Evolutionary conservation across 2,888 invertebrate genomes (phyloP).

Genomic region (Tinea semifulvella): DNA sequence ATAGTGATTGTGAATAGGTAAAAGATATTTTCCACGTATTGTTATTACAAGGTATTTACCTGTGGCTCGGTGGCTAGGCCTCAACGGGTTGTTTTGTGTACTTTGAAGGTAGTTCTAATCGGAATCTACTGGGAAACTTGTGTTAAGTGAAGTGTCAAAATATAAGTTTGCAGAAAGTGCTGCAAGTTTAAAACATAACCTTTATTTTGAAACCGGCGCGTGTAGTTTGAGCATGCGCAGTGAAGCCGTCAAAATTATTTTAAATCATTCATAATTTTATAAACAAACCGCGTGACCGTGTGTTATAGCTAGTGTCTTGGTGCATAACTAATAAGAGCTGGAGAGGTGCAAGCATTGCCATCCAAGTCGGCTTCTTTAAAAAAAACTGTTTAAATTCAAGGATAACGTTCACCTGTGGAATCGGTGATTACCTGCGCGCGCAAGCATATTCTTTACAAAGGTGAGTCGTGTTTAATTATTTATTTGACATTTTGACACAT

Average conservation of each 20-base stretch:
- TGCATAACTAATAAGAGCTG: constrained; percentile 39
- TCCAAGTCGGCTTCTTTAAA: constrained; percentile 17
- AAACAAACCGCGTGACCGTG: constrained; percentile 53
- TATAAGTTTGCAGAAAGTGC: constrained; percentile 29
- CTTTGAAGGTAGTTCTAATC: constrained; percentile 29
- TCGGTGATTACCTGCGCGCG: constrained; percentile 61
- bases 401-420: constrained; percentile 61
- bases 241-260: constrained; percentile 48
- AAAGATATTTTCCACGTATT: not conserved
- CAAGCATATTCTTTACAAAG: constrained; percentile 53
- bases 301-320: constrained; percentile 35
- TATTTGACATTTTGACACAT: constrained; percentile 12
- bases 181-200: constrained; percentile 56
- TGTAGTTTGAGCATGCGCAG: constrained; percentile 60
- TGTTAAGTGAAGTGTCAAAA: constrained; percentile 32
- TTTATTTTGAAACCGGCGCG: constrained; percentile 53
- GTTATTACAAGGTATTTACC: not conserved
- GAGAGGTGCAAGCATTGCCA: constrained; percentile 31
- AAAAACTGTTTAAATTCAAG: constrained; percentile 34
- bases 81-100: not conserved
- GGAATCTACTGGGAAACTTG: constrained; percentile 43
- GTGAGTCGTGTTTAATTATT: constrained; percentile 35
- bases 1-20: constrained; percentile 23
- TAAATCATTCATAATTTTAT: constrained; percentile 55
- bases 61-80: not conserved